These are phyloP conservation scores for Cephus pulcher DNA, from an alignment of 2,888 invertebrate genomes.

Conservation along the genomic window DNA sequence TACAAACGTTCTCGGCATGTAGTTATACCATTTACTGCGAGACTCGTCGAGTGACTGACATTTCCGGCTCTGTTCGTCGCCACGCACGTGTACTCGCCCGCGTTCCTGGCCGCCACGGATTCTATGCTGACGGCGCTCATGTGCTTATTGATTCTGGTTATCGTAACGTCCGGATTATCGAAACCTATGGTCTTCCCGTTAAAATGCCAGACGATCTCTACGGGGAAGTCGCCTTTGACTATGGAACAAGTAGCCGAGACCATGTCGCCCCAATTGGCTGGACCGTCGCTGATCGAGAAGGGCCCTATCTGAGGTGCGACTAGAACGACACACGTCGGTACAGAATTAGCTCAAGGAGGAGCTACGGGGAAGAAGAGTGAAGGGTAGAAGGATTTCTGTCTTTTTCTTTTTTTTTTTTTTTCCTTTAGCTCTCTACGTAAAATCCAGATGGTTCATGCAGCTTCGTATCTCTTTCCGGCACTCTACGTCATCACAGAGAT, in stretches of 20 bases:
- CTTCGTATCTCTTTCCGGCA: too few species aligned
- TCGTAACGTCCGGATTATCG: slow-evolving; percentile 63
- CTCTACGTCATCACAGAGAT: too few species aligned
- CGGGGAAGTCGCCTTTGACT: slow-evolving; percentile 82
- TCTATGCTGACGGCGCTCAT: slow-evolving; percentile 77
- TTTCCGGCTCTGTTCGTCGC: slow-evolving; percentile 71
- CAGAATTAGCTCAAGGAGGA: too few species aligned
- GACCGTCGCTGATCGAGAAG: slow-evolving; percentile 65
- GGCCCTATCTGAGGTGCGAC: slow-evolving; percentile 65
- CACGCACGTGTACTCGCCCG: slow-evolving; percentile 75
- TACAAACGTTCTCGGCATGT: slow-evolving; percentile 27
- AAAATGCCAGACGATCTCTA: slow-evolving; percentile 81
- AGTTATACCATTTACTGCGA: slow-evolving; percentile 69
- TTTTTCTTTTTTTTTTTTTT: neutral
- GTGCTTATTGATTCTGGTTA: slow-evolving; percentile 68
- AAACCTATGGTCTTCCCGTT: slow-evolving; percentile 66
- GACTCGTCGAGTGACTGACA: slow-evolving; percentile 68
- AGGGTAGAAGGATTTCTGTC: neutral
- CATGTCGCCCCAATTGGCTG: slow-evolving; percentile 65
- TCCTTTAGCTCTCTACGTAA: neutral
- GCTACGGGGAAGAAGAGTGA: too few species aligned
- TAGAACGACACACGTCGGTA: slow-evolving; percentile 57
- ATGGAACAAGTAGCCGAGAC: slow-evolving; percentile 76
- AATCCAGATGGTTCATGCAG: neutral
- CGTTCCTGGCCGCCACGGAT: slow-evolving; percentile 76